Conservation (phyloP, 2,113 vertebrate genomes). For the Planiliza haematocheilus region DNA sequence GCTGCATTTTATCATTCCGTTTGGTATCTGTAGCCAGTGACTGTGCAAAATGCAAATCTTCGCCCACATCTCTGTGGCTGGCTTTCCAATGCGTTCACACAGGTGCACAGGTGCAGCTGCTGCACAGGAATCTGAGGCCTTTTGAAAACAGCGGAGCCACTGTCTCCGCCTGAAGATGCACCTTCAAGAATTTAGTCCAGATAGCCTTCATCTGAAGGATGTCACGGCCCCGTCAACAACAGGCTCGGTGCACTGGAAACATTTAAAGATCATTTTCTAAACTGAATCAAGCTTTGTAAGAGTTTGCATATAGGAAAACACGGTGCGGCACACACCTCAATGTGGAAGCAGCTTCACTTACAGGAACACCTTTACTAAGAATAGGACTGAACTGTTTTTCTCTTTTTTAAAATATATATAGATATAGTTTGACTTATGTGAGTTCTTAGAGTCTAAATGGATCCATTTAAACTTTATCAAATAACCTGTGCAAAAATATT, state of each 20-base stretch:
- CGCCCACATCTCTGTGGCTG: background rate
- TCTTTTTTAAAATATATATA: no score
- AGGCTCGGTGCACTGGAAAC: background rate
- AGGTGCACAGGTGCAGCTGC: constrained; percentile 24
- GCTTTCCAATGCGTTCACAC: background rate
- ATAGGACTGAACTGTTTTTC: no score
- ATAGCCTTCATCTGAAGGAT: background rate
- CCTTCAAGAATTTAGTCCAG: background rate
- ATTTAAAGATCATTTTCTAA: background rate
- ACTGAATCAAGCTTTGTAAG: no score
- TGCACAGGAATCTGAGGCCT: constrained; percentile 9
- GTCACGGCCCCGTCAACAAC: background rate
- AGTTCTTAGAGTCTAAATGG: no score
- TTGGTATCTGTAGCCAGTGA: no score
- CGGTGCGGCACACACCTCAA: background rate
- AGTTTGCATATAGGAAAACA: background rate
- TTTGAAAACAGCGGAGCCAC: constrained; percentile 14
- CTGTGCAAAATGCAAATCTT: background rate
- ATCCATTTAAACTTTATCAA: no score
- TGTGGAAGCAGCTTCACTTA: background rate
- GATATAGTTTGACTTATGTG: no score
- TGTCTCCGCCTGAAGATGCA: constrained; percentile 9
- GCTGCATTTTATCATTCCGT: background rate
- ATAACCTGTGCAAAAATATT: no score
- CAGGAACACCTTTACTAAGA: no score